Percentiles rank a stretch among this genome's conserved stretches.
Conservation (phyloP, 2,113 vertebrate genomes). For the Tyrannus savana region DNA sequence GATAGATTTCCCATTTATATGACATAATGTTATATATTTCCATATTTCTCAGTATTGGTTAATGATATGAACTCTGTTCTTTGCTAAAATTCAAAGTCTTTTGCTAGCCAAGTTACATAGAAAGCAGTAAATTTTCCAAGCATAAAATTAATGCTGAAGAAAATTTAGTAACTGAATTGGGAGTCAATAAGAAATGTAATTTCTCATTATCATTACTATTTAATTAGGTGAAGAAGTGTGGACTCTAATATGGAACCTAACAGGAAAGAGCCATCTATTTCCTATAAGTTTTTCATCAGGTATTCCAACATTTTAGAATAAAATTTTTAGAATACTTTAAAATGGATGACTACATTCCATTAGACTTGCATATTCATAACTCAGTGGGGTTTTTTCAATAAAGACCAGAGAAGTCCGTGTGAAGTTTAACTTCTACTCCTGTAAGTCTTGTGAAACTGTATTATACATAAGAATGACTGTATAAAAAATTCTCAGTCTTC, state of each 20-base stretch:
- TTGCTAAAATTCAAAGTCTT: slow-evolving; percentile 20
- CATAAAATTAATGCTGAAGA: slow-evolving; percentile 30
- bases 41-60: neutral
- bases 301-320: slow-evolving; percentile 12
- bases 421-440: neutral
- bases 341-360: slow-evolving; percentile 32
- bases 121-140: slow-evolving; percentile 18
- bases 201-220: slow-evolving; percentile 31
- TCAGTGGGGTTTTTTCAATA: neutral
- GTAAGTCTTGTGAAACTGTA: neutral
- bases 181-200: slow-evolving; percentile 31
- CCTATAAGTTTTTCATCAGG: slow-evolving; percentile 33
- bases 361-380: slow-evolving; percentile 4
- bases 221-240: neutral
- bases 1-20: neutral
- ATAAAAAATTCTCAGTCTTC: neutral
- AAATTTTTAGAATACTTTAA: slow-evolving; percentile 24
- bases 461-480: neutral
- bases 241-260: neutral
- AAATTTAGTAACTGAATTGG: slow-evolving; percentile 14
- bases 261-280: neutral
- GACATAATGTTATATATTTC: neutral
- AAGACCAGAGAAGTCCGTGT: neutral
- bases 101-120: neutral
- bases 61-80: neutral